Evolutionary conservation across 2,797 vertebrate genomes (phyloP).

Genomic region (Ciconia nigra): DNA sequence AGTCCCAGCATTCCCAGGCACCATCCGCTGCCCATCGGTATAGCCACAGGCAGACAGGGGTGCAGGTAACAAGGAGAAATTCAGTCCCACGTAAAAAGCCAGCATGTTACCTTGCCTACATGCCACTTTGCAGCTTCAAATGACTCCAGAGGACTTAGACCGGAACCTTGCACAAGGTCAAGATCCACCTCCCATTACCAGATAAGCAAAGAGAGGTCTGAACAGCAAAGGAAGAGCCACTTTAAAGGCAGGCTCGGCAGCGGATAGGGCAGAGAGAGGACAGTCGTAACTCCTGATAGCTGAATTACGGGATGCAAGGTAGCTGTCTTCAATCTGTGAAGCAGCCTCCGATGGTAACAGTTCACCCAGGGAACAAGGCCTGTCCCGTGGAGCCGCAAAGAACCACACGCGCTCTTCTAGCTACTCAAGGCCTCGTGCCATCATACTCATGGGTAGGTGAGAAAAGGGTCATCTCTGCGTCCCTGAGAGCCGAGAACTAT

Average conservation of each 20-base stretch:
- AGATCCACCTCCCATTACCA: rapidly evolving
- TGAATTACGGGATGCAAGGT: not conserved
- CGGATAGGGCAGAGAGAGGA: not conserved
- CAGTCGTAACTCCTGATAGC: rapidly evolving
- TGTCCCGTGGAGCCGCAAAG: rapidly evolving
- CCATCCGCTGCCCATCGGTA: rapidly evolving
- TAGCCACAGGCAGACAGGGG: rapidly evolving
- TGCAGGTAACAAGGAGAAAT: not conserved
- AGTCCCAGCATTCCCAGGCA: rapidly evolving
- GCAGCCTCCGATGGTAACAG: not conserved
- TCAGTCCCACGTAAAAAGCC: not conserved
- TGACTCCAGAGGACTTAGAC: not conserved
- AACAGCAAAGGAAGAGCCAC: not conserved
- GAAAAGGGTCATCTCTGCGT: rapidly evolving
- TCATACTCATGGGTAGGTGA: rapidly evolving
- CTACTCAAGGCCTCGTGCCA: not conserved
- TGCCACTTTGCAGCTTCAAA: rapidly evolving
- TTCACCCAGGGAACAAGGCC: not conserved
- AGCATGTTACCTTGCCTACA: rapidly evolving
- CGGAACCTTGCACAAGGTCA: not conserved
- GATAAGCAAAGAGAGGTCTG: not conserved
- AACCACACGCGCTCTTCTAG: rapidly evolving
- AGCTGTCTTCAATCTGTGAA: not conserved
- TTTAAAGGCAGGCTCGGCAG: not conserved
- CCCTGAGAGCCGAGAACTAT: not conserved